Percentiles rank a stretch among this genome's conserved stretches.
These are phyloP conservation scores for Lithobates pipiens DNA, from an alignment of 2,797 vertebrate genomes.

Conservation along the genomic window DNA sequence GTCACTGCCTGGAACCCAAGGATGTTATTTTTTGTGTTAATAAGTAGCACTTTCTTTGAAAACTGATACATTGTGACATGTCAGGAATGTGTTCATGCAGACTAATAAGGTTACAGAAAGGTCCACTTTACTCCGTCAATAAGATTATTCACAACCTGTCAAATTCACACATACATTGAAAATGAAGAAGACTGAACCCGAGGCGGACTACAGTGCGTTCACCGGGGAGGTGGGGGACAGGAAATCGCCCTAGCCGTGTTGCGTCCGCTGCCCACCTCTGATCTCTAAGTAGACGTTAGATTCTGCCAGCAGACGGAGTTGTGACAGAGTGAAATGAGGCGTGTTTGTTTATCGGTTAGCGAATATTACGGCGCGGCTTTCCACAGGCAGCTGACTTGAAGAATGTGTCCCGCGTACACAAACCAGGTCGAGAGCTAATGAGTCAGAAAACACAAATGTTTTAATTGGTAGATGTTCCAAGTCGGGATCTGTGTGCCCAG, in stretches of 20 bases:
- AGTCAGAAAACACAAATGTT: constrained; percentile 54
- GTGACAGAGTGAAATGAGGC: constrained; percentile 38
- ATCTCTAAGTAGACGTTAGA: neutral
- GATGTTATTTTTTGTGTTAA: too few relatives aligned
- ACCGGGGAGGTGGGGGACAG: neutral
- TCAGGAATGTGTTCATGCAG: too few relatives aligned
- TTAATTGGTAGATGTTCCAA: constrained; percentile 46
- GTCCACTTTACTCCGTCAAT: too few relatives aligned
- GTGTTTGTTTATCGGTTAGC: constrained; percentile 42
- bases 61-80: too few relatives aligned
- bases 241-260: neutral
- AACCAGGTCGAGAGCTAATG: constrained; percentile 25
- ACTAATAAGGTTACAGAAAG: too few relatives aligned
- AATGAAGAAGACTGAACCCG: too few relatives aligned
- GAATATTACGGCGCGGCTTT: neutral
- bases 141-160: too few relatives aligned
- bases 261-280: neutral
- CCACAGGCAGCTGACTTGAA: neutral
- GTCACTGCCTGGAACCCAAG: too few relatives aligned
- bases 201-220: too few relatives aligned
- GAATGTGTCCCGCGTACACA: constrained; percentile 4
- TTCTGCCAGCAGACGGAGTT: neutral
- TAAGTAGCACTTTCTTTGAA: too few relatives aligned
- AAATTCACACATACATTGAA: too few relatives aligned
- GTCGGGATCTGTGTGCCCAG: neutral